A percentile compares a stretch with the other conserved stretches of the same genome.
Conservation (phyloP, 2,888 invertebrate genomes). For the Megalurothrips usitatus region DNA sequence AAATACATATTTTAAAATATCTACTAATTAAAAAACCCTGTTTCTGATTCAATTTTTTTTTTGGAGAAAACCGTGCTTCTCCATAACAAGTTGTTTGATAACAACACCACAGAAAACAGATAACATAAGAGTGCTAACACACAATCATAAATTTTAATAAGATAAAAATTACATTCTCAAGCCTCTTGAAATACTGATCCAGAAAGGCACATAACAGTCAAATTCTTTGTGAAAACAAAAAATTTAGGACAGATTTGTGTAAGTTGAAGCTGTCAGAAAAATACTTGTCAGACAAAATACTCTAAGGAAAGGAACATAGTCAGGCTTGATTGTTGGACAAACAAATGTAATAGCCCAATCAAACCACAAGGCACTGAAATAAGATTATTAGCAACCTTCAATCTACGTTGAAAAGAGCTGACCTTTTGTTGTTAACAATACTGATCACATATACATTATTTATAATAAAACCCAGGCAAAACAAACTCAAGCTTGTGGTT, state of each 20-base stretch:
- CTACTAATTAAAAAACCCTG: constrained; percentile 11
- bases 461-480: not conserved
- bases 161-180: constrained; percentile 12
- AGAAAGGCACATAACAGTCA: not conserved
- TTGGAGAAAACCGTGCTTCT: not conserved
- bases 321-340: not conserved
- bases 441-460: constrained; percentile 22
- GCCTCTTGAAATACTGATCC: constrained; percentile 1
- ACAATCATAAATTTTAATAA: constrained; percentile 6
- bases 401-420: too few relatives aligned
- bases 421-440: constrained; percentile 12
- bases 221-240: not conserved
- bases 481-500: not conserved
- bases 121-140: not conserved
- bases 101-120: constrained; percentile 7
- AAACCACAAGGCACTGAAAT: constrained; percentile 18
- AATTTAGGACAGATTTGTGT: not conserved
- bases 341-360: not conserved
- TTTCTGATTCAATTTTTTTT: constrained; percentile 1
- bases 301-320: constrained; percentile 20
- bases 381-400: constrained; percentile 2
- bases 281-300: not conserved
- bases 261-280: not conserved
- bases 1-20: not conserved
- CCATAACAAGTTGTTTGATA: constrained; percentile 20